Percentiles rank a stretch among this genome's conserved stretches.
Conservation (phyloP, 2,113 vertebrate species). For the Cariama cristata region DNA sequence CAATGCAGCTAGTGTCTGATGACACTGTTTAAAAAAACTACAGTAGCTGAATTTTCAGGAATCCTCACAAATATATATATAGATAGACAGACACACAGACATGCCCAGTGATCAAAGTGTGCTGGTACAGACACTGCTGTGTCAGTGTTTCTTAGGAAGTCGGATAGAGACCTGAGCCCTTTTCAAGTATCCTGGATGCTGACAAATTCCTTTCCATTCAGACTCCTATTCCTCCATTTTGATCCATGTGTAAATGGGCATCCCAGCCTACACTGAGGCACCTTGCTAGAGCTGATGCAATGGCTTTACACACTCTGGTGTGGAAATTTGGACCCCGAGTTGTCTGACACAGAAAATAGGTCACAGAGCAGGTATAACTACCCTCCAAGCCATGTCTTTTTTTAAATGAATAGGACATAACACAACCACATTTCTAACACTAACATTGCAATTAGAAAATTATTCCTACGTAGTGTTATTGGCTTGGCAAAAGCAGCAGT, state of each 20-base stretch:
- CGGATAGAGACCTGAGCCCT: neutral
- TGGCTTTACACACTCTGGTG: neutral
- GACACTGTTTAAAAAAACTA: neutral
- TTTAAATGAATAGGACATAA: neutral
- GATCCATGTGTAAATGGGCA: neutral
- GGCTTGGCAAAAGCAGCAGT: neutral
- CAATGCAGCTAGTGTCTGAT: neutral
- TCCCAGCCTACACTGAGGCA: neutral
- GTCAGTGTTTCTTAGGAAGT: neutral
- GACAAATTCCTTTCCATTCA: neutral
- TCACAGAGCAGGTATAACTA: neutral
- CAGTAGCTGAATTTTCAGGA: neutral
- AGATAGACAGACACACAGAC: neutral
- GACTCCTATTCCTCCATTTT: neutral
- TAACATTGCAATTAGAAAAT: neutral
- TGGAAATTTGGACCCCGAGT: neutral
- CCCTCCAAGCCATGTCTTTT: neutral
- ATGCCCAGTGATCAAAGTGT: neutral
- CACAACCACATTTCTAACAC: neutral
- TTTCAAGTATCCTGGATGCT: neutral
- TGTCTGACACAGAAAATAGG: neutral
- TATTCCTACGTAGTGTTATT: neutral
- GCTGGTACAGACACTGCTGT: neutral
- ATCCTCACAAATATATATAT: neutral
- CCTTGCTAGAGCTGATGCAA: neutral